Conservation (phyloP, 2,113 vertebrate species). For the Istiophorus platypterus region DNA sequence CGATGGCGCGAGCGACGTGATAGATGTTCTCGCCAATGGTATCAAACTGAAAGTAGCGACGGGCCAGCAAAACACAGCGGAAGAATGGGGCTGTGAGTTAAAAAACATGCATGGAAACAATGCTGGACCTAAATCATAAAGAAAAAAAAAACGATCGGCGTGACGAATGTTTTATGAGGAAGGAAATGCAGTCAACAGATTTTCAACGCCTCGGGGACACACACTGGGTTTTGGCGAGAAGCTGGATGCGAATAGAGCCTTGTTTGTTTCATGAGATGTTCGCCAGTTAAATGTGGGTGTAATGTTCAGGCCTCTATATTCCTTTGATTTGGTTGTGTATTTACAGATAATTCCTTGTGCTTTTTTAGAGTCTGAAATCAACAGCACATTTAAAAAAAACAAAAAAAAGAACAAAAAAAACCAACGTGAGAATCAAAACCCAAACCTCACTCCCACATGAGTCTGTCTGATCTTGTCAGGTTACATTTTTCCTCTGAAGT, state of each 20-base stretch:
- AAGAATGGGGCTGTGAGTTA: not conserved
- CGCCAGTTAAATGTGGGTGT: not conserved
- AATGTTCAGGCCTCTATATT: not conserved
- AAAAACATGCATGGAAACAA: not conserved
- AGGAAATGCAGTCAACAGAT: not conserved
- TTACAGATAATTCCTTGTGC: not conserved
- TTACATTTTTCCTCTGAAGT: constrained; percentile 58
- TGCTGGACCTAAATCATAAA: not conserved
- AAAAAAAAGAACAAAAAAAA: too few relatives aligned
- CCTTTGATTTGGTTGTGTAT: not conserved
- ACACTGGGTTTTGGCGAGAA: not conserved
- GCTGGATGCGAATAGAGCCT: not conserved
- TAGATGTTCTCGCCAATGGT: not conserved
- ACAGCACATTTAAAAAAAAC: constrained; percentile 1
- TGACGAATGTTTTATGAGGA: not conserved
- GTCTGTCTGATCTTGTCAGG: constrained; percentile 56
- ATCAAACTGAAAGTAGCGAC: not conserved
- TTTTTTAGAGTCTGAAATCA: not conserved
- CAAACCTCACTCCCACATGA: constrained; percentile 14
- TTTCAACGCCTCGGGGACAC: not conserved
- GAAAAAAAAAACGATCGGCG: not conserved
- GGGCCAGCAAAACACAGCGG: not conserved
- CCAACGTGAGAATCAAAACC: constrained; percentile 1
- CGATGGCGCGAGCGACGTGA: not conserved
- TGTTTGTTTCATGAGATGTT: not conserved